These are phyloP conservation scores for Eupithecia subfuscata DNA, from an alignment of 2,888 invertebrate genomes.

Conservation along the genomic window DNA sequence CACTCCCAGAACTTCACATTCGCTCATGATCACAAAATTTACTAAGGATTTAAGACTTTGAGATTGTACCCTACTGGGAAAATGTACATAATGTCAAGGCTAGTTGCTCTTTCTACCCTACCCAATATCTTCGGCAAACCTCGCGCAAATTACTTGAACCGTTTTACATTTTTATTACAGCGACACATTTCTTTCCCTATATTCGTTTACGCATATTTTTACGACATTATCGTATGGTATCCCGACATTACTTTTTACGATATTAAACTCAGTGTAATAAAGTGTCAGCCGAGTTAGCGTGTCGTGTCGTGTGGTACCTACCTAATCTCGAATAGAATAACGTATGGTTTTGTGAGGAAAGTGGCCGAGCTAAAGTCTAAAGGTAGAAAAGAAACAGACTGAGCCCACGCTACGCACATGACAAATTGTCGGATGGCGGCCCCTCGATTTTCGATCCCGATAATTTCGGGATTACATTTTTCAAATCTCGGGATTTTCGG, in stretches of 20 bases:
- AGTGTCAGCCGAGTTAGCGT: conserved; percentile 19
- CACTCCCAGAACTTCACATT: too few species aligned
- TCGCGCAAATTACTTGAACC: conserved; percentile 52
- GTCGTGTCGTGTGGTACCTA: conserved; percentile 15
- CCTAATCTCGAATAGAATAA: conserved; percentile 14
- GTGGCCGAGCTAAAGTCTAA: not conserved
- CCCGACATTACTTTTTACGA: conserved; percentile 39
- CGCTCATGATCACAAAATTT: too few species aligned
- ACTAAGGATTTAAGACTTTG: too few species aligned
- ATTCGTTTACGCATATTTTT: conserved; percentile 44
- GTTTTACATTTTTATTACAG: conserved; percentile 64
- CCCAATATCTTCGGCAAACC: conserved; percentile 26
- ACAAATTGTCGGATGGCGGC: too few species aligned
- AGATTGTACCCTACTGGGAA: too few species aligned
- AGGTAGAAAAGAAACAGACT: too few species aligned
- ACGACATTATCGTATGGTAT: conserved; percentile 38
- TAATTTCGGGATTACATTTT: too few species aligned
- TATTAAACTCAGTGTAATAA: conserved; percentile 40
- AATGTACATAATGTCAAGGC: too few species aligned
- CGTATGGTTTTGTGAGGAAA: not conserved
- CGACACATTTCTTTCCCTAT: conserved; percentile 50
- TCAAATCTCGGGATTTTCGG: too few species aligned
- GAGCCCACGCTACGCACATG: too few species aligned
- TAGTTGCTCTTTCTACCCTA: not conserved
- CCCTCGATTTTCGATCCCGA: too few species aligned